Base-by-base conservation (phyloP, 2,888 invertebrate species). In the Dicyrtoma fusca region DNA sequence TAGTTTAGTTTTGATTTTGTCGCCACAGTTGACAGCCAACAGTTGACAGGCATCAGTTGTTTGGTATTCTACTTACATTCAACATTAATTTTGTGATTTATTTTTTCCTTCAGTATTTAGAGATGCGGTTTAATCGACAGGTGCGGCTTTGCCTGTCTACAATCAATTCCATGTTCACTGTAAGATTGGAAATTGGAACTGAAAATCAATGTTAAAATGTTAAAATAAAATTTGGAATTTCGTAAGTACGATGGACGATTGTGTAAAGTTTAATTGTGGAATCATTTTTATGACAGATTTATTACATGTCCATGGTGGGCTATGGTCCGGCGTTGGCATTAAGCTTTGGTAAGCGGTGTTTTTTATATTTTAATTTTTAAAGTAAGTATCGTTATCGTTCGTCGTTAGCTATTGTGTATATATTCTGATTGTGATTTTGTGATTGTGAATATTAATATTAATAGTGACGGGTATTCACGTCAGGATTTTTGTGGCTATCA, bases 381-480 rank as follows among this genome's bases (percentile, higher is more conserved):
- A 23, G 51, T 26, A 14, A 19, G 49, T 21, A 10, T 23, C 8
- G 34, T 59, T 70, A 47, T 19, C 11, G 5, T 25, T 47, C 10
- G 23, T 26, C 25, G 11, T 19, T 68, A 47, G 6, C 57, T 72
- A 55, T 63, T 42, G 34, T 25, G 44, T 44, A 61, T 21, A 64
- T 49, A 34, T n/a, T 59, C 26, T 64, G 55, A 64, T 47, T 64
- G 13, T 44, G 34, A 44, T 65, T 53, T 49, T 34, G n/a, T 45
- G 1, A 11, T 21, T 17, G 17, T 53, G n/a, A n/a, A n/a, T n/a
- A n/a, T n/a, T n/a, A n/a, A n/a, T n/a, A n/a, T 63, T 23, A 5
- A n/a, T 25, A 77, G 80, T 80, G 19, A 77, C 77, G 45, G 78
- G 78, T n/a, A 74, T 80, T 44, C 66, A 78, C 71, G 76, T 76